Percentiles rank a stretch among this genome's conserved stretches.
Evolutionary conservation across 2,113 vertebrate genomes (phyloP).

Genomic region (Girardinichthys multiradiatus): DNA sequence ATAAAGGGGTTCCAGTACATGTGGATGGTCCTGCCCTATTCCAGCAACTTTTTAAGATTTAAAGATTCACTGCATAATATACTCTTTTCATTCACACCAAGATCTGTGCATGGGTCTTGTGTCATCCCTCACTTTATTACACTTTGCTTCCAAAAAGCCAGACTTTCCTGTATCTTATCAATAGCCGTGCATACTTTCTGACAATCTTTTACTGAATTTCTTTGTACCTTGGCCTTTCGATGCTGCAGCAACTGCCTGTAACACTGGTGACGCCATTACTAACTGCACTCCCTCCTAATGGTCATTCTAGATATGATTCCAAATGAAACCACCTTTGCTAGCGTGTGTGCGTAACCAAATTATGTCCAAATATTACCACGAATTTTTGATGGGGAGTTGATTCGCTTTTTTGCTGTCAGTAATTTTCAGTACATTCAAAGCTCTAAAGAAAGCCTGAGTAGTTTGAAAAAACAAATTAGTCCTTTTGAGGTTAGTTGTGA

Average conservation of each 20-base stretch:
- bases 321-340: too few species aligned
- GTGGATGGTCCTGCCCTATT: not conserved
- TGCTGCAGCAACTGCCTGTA: not conserved
- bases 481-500: conserved; percentile 30
- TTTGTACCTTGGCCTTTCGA: not conserved
- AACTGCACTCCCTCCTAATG: not conserved
- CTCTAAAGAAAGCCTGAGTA: not conserved
- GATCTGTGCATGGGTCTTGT: not conserved
- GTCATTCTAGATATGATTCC: not conserved
- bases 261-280: not conserved
- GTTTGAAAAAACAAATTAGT: conserved; percentile 24
- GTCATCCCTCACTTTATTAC: too few species aligned
- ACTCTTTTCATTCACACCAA: not conserved
- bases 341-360: not conserved
- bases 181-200: not conserved
- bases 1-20: not conserved
- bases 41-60: not conserved
- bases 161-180: not conserved
- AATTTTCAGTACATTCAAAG: not conserved
- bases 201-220: not conserved
- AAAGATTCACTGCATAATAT: not conserved
- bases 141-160: not conserved
- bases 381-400: not conserved
- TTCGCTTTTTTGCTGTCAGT: not conserved
- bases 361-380: not conserved